Conservation (phyloP, 2,797 vertebrate genomes). For the Arctocebus calabarensis region DNA sequence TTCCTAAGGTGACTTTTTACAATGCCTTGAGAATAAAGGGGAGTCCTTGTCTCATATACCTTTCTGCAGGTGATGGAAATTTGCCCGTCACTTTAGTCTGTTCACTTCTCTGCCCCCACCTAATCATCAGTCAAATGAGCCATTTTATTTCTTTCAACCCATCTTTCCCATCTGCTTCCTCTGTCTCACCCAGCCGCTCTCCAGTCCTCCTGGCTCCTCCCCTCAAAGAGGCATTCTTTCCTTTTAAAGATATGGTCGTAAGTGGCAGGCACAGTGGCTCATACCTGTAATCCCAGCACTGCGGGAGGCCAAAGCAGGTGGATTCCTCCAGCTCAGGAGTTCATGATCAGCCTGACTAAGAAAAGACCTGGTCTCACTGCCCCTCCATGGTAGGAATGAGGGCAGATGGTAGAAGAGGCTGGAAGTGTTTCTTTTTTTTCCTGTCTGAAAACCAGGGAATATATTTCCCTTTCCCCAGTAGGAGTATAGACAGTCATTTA, state of each 20-base stretch:
- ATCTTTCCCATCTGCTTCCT: neutral
- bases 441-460: neutral
- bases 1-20: neutral
- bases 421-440: neutral
- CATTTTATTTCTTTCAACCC: neutral
- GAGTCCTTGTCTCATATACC: neutral
- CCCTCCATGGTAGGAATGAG: neutral
- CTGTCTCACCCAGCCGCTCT: neutral
- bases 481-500: neutral
- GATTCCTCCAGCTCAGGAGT: no score
- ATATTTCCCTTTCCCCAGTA: neutral
- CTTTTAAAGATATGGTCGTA: neutral
- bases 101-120: neutral
- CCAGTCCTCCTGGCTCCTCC: neutral
- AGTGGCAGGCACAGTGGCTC: neutral
- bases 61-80: neutral
- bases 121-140: neutral
- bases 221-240: neutral
- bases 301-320: no score
- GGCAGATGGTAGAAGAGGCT: neutral
- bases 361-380: no score
- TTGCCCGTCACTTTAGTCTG: neutral
- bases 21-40: neutral
- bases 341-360: no score
- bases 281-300: no score